Conservation (phyloP, 2,113 vertebrate species). For the Polyodon spathula region DNA sequence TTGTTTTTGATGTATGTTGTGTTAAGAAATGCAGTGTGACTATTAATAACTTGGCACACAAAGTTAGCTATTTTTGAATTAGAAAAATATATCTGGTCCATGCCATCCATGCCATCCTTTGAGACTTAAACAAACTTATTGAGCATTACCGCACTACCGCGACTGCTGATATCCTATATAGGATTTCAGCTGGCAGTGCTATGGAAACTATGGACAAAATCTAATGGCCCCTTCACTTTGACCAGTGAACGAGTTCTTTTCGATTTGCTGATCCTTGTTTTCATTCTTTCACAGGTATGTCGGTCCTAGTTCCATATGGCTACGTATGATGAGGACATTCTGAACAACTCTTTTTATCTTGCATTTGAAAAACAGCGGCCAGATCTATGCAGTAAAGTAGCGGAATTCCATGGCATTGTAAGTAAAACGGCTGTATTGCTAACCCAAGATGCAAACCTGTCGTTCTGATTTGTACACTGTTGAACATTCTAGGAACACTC, state of each 20-base stretch:
- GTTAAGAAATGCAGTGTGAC: not conserved
- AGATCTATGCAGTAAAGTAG: constrained; percentile 74
- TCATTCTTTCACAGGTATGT: constrained; percentile 27
- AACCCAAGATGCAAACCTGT: no score
- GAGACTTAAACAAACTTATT: no score
- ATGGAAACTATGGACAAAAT: no score
- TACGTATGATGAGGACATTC: constrained; percentile 92
- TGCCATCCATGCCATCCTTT: not conserved
- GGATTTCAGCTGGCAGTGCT: no score
- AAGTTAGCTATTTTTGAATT: not conserved
- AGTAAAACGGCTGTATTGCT: constrained; percentile 36
- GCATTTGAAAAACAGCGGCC: constrained; percentile 79
- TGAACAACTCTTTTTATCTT: constrained; percentile 89
- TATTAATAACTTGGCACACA: not conserved
- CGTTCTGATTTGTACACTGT: no score
- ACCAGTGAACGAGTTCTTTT: not conserved
- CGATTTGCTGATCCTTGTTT: not conserved
- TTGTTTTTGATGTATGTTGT: not conserved
- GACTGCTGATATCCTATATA: no score
- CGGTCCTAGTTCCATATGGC: constrained; percentile 76
- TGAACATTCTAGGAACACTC: no score
- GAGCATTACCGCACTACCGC: no score
- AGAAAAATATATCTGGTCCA: not conserved
- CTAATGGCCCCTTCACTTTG: not conserved
- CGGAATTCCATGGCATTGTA: constrained; percentile 79